Percentiles rank a stretch among this genome's conserved stretches.
Evolutionary conservation across 2,113 vertebrate species (phyloP).

Genomic region (Oplegnathus fasciatus): DNA sequence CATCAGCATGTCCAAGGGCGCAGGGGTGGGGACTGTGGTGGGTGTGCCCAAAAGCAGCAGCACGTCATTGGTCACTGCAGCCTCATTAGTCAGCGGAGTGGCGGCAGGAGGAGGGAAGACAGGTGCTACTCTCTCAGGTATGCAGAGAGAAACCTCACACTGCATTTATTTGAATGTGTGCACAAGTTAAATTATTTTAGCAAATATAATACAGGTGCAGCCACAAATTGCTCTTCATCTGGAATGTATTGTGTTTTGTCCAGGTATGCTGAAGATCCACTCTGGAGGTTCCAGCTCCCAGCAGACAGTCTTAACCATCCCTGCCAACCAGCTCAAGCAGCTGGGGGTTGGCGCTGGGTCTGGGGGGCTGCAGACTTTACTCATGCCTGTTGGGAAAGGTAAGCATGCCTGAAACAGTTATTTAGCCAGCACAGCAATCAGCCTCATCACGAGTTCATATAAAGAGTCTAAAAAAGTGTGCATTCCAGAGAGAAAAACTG

Average conservation of each 20-base stretch:
- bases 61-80: conserved; percentile 81
- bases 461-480: neutral
- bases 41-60: conserved; percentile 76
- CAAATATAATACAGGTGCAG: neutral
- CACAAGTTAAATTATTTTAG: neutral
- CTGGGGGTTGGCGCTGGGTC: conserved; percentile 88
- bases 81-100: conserved; percentile 87
- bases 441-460: neutral
- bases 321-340: conserved; percentile 94
- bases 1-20: conserved; percentile 80
- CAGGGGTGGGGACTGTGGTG: conserved; percentile 60
- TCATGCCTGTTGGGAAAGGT: conserved; percentile 97
- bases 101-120: conserved; percentile 83
- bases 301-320: conserved; percentile 94
- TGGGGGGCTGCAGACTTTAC: conserved; percentile 91
- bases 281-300: conserved; percentile 90
- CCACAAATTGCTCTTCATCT: neutral
- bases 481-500: neutral
- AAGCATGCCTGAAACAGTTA: neutral
- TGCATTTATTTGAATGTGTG: neutral
- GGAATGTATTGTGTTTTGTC: conserved; percentile 32
- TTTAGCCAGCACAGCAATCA: neutral
- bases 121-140: conserved; percentile 89
- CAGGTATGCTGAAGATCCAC: conserved; percentile 96
- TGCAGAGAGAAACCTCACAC: neutral